phyloP scores from a whole-genome alignment of 1,140 invertebrate genomes.

The Drosophila ananassae region DNA sequence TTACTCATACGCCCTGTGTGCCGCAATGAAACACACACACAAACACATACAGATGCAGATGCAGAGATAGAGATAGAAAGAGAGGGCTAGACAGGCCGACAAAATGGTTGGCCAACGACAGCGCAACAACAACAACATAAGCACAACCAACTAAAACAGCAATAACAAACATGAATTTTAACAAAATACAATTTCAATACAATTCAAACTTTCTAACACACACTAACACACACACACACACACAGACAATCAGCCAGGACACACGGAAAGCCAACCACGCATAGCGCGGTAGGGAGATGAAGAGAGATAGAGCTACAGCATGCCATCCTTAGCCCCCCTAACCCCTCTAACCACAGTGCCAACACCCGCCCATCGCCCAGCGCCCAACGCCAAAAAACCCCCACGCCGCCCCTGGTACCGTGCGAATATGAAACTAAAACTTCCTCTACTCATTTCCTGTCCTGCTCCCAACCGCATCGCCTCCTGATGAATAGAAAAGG shows the following conservation, averaged over 20 bases:
- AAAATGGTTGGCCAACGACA: conserved; percentile 80
- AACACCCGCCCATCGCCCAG: conserved; percentile 40
- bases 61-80: conserved; percentile 17
- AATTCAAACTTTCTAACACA: conserved; percentile 83
- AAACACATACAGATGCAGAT: conserved; percentile 11
- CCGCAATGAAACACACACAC: conserved; percentile 32
- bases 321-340: conserved; percentile 7
- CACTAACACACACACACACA: conserved; percentile 47
- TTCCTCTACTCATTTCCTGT: conserved; percentile 82
- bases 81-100: conserved; percentile 54
- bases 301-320: conserved; percentile 33
- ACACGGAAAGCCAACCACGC: conserved; percentile 3
- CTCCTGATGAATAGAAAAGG: conserved; percentile 47
- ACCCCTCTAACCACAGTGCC: conserved; percentile 59
- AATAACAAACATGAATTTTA: conserved; percentile 83
- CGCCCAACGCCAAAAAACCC: conserved; percentile 43
- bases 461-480: conserved; percentile 35
- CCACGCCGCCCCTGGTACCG: conserved; percentile 14
- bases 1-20: conserved; percentile 60
- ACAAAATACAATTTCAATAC: conserved; percentile 84
- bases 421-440: conserved; percentile 80
- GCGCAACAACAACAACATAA: conserved; percentile 61
- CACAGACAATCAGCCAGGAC: not conserved
- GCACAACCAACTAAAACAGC: conserved; percentile 51
- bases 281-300: conserved; percentile 4